Conservation (phyloP, 2,797 vertebrate species). For the Podargus strigoides region DNA sequence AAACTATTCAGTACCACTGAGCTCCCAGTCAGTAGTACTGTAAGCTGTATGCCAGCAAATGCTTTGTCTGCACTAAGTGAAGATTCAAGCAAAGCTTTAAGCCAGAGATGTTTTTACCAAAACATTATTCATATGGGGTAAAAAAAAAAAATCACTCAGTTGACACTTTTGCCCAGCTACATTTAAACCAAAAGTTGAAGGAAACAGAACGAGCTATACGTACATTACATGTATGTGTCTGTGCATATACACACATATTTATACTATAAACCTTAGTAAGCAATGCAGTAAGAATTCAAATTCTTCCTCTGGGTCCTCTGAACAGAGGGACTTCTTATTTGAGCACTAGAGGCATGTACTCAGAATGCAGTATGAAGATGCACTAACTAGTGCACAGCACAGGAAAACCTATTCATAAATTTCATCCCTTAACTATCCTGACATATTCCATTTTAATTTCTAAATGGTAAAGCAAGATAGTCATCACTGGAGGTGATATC, state of each 20-base stretch:
- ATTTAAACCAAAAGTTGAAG: not conserved
- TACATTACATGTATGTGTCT: not conserved
- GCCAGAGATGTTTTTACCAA: not conserved
- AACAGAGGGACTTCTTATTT: not conserved
- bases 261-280: not conserved
- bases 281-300: not conserved
- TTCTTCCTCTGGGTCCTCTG: not conserved
- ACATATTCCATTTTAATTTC: not conserved
- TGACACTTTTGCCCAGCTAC: not conserved
- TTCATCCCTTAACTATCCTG: not conserved
- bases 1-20: not conserved
- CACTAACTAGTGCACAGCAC: not conserved
- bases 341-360: fast-evolving
- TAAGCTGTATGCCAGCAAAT: not conserved
- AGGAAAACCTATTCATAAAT: not conserved
- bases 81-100: not conserved
- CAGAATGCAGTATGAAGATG: not conserved
- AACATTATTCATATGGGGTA: not conserved
- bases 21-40: not conserved
- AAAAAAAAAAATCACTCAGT: not conserved
- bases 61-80: not conserved
- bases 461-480: not conserved
- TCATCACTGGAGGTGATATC: not conserved
- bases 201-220: not conserved
- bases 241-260: not conserved